A percentile compares a stretch with the other conserved stretches of the same genome.
These are phyloP conservation scores for Drosophila sp. DNA, from an alignment of 1,140 invertebrate species.

Conservation along the genomic window DNA sequence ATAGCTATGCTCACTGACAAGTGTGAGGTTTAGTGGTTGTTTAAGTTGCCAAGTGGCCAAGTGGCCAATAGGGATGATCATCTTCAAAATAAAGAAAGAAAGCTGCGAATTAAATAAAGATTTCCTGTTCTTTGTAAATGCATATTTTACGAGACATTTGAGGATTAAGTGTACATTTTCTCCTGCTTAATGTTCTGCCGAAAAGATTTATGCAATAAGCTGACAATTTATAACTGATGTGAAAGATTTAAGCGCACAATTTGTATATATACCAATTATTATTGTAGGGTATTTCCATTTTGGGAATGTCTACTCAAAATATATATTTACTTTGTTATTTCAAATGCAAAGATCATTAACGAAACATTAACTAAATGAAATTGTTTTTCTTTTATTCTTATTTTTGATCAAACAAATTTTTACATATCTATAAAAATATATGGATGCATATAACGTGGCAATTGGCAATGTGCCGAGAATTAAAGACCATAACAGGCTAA, in stretches of 20 bases:
- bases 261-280: neutral
- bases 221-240: neutral
- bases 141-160: slow-evolving; percentile 38
- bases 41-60: slow-evolving; percentile 42
- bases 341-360: slow-evolving; percentile 20
- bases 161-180: slow-evolving; percentile 35
- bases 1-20: slow-evolving; percentile 34
- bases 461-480: slow-evolving; percentile 38
- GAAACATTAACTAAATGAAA: slow-evolving; percentile 32
- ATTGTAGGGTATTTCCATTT: too few species aligned
- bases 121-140: slow-evolving; percentile 23
- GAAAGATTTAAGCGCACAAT: neutral
- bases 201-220: slow-evolving; percentile 17
- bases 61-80: slow-evolving; percentile 30
- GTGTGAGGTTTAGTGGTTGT: slow-evolving; percentile 43
- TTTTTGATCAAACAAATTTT: slow-evolving; percentile 24
- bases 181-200: neutral
- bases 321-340: slow-evolving; percentile 9
- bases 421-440: slow-evolving; percentile 19
- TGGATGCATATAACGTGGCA: slow-evolving; percentile 9
- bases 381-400: neutral
- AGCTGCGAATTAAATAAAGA: slow-evolving; percentile 45
- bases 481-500: slow-evolving; percentile 28
- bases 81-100: slow-evolving; percentile 43
- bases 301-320: too few species aligned